Base-by-base conservation (phyloP, 2,888 invertebrate genomes). In the Hypomecis atomaria region DNA sequence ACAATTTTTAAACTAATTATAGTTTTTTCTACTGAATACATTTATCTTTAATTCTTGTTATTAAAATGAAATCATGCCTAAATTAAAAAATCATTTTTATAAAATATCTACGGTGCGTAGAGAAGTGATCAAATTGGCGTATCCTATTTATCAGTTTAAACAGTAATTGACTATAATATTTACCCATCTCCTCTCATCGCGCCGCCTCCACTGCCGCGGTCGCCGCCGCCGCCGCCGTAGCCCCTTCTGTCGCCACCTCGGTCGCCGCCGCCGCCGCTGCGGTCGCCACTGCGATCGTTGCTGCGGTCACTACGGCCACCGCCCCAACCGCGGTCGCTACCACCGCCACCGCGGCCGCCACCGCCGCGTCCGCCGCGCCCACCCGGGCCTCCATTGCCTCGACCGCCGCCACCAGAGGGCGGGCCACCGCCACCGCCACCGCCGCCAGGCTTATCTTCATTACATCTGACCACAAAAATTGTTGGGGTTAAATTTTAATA, bases 391-490 rank as follows among this genome's bases (percentile, higher is more conserved):
- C 85, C 79, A 6, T 86, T 77, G 4, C 83, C 78, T 38, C 83
- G 79, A 80, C 67, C 85, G 59, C 78, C 84, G 70, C 84, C 82
- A 52, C 89, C 85, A 48, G 47, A 56, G 7, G 87, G 90, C 80
- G 72, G 86, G 36, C 86, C 77, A 58, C 78, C 78, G 11, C 82
- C 77, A 5, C 78, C 77, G 3, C 86, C 78, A 0, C 89, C 89
- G 49, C 92, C 91, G 47, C 93, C 93, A 1, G 93, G 92, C 68
- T 92, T 91, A 55, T 93, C 92, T 71, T 91, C 92, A 53, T 94
- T 93, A 70, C 94, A 90, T 84, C 98, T 94, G 13, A 2, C 23
- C 13, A 52, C 6, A 36, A 44, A n/a, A 47, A 23, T 44, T 23
- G 23, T 23, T 23, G 23, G 23, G 23, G 23, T 23, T 23, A 23